phyloP scores from a whole-genome alignment of 2,888 invertebrate species.

The Apotomis turbidana region DNA sequence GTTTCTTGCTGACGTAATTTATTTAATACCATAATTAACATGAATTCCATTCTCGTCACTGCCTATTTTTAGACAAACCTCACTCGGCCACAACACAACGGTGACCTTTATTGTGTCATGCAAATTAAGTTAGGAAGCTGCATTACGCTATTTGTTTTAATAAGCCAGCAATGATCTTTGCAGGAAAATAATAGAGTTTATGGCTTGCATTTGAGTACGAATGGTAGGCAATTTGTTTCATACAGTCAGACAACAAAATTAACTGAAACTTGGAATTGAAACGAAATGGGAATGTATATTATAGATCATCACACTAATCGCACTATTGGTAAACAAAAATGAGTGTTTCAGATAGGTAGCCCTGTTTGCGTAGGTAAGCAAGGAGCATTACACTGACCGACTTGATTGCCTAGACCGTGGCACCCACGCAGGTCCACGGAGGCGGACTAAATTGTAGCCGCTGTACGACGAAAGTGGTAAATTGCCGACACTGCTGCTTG shows the following conservation, averaged over 20 bases:
- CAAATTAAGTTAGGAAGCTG: slow-evolving; percentile 7
- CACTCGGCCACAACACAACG: slow-evolving; percentile 31
- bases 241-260: too few relatives aligned
- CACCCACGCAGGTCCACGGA: slow-evolving; percentile 43
- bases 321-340: too few relatives aligned
- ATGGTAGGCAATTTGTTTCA: not conserved
- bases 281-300: too few relatives aligned
- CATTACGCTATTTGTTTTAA: slow-evolving; percentile 11
- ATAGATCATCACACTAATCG: too few relatives aligned
- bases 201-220: not conserved
- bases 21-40: not conserved
- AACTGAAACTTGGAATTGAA: too few relatives aligned
- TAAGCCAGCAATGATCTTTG: slow-evolving; percentile 1
- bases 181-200: not conserved
- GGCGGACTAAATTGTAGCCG: slow-evolving; percentile 47
- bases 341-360: too few relatives aligned
- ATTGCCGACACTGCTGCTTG: not conserved
- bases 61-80: slow-evolving; percentile 31
- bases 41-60: slow-evolving; percentile 15
- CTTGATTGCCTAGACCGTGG: slow-evolving; percentile 28
- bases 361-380: too few relatives aligned
- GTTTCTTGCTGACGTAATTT: not conserved
- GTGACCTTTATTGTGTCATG: slow-evolving; percentile 38
- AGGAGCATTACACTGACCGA: slow-evolving; percentile 11
- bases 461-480: not conserved